Conservation (phyloP, 2,888 invertebrate species). For the Cristatella mucedo region DNA sequence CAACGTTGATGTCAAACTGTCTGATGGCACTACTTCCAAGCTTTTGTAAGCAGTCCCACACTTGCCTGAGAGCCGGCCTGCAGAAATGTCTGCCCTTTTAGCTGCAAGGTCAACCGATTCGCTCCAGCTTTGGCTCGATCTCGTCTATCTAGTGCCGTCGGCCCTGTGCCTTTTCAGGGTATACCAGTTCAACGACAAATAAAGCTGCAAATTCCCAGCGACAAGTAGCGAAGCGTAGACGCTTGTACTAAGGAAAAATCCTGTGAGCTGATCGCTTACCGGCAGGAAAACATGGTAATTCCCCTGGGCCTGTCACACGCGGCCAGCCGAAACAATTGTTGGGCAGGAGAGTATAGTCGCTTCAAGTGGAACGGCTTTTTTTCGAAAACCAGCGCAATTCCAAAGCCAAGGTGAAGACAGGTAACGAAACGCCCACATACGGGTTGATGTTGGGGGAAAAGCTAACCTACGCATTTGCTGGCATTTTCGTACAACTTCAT, state of each 20-base stretch:
- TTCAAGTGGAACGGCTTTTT: conserved; percentile 69
- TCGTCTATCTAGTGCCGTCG: no score
- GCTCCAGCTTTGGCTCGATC: no score
- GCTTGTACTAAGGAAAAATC: conserved; percentile 47
- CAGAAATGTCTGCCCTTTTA: no score
- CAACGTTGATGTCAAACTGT: conserved; percentile 53
- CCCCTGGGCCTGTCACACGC: conserved; percentile 80
- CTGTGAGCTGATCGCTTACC: conserved; percentile 55
- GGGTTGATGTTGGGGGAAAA: no score
- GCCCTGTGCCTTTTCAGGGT: conserved; percentile 36
- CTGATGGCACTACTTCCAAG: conserved; percentile 52
- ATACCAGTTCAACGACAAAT: conserved; percentile 45
- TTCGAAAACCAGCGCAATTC: conserved; percentile 59
- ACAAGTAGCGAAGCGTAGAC: conserved; percentile 56
- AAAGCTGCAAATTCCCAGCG: conserved; percentile 40
- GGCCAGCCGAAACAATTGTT: conserved; percentile 65
- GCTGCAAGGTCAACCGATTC: no score
- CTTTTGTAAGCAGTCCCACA: conserved; percentile 48
- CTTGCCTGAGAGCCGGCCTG: no score
- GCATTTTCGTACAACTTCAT: no score
- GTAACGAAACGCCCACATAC: no score
- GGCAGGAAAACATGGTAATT: conserved; percentile 64
- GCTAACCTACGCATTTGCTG: no score
- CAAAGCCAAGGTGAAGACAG: conserved; percentile 79
- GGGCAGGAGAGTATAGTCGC: conserved; percentile 67